Percentiles rank a stretch among this genome's conserved stretches.
Evolutionary conservation across 2,888 invertebrate species (phyloP).

Genomic region (Nemurella pictetii): DNA sequence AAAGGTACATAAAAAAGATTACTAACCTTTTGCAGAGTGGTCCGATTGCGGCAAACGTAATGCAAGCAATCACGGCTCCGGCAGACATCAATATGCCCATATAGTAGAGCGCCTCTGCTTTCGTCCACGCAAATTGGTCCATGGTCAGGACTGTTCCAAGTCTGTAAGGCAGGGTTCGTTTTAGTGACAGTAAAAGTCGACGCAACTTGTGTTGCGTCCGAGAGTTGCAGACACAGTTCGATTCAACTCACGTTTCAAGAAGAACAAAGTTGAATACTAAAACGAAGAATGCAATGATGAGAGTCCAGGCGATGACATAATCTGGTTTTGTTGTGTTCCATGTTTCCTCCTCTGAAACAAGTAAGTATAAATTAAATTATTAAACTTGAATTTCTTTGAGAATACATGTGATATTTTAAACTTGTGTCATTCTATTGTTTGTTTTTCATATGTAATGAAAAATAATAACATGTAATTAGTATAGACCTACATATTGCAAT

Average conservation of each 20-base stretch:
- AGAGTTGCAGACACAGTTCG: not conserved
- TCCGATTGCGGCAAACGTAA: constrained; percentile 55
- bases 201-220: not conserved
- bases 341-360: constrained; percentile 68
- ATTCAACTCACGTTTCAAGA: constrained; percentile 77
- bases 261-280: constrained; percentile 86
- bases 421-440: no score
- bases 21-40: constrained; percentile 65
- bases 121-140: constrained; percentile 88
- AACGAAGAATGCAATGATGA: constrained; percentile 80
- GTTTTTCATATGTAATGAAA: no score
- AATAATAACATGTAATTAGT: no score
- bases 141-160: constrained; percentile 81
- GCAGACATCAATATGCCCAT: constrained; percentile 82
- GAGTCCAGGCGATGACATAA: constrained; percentile 74
- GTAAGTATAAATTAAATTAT: not conserved
- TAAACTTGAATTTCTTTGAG: constrained; percentile 1
- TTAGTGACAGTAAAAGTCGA: not conserved
- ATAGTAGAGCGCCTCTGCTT: constrained; percentile 73
- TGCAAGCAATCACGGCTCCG: constrained; percentile 76
- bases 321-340: constrained; percentile 73
- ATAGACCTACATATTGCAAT: no score
- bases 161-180: no score
- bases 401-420: no score
- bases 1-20: not conserved